phyloP scores from a whole-genome alignment of 1,140 invertebrate genomes.

The Diploscapter pachys region DNA sequence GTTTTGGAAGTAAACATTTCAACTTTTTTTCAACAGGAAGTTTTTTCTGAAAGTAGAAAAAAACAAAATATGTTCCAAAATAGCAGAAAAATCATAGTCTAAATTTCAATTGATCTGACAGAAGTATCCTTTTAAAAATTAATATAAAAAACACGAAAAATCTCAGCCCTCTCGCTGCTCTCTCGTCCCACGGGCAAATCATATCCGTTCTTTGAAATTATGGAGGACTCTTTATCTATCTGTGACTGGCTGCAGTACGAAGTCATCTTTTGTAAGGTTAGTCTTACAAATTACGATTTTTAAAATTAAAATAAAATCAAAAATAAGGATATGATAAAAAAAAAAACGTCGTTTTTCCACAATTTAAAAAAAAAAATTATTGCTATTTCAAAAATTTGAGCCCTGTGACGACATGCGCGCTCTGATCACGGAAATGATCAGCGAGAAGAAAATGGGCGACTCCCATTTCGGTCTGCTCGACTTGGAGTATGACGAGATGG shows the following conservation, averaged over 20 bases:
- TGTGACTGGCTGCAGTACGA: slow-evolving; percentile 39
- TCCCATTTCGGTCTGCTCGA: no score
- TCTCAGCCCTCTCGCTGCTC: slow-evolving; percentile 21
- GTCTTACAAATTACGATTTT: not conserved
- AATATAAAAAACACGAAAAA: no score
- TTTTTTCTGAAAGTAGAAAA: not conserved
- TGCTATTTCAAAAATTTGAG: not conserved
- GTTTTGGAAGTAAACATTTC: not conserved
- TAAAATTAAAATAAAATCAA: no score
- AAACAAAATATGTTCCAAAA: not conserved
- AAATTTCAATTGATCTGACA: no score
- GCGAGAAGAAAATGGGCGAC: not conserved
- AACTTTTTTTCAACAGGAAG: not conserved
- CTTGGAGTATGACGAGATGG: no score
- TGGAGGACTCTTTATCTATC: slow-evolving; percentile 24
- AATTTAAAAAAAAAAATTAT: no score
- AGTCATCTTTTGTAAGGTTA: slow-evolving; percentile 36
- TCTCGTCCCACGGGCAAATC: not conserved
- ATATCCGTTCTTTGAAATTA: slow-evolving; percentile 9
- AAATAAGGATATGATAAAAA: no score
- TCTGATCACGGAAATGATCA: slow-evolving; percentile 20
- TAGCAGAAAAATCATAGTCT: not conserved
- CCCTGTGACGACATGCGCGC: slow-evolving; percentile 26
- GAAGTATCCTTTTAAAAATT: no score
- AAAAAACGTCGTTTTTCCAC: no score